Base-by-base conservation (phyloP, 2,888 invertebrate genomes). In the Diabrotica balteata region DNA sequence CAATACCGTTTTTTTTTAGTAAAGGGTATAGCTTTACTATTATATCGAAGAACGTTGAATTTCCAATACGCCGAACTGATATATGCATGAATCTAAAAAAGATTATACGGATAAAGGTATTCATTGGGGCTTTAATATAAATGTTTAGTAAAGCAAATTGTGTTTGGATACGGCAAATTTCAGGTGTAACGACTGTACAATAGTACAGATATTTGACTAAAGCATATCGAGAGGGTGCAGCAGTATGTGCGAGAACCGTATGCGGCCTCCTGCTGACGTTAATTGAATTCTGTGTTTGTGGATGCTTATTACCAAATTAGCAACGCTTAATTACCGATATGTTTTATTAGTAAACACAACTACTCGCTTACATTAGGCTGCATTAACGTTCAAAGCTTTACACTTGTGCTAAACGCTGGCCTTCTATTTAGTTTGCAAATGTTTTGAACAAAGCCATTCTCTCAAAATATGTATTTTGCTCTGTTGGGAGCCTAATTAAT, bases 261-360 rank as follows among this genome's bases (percentile, higher is more conserved):
- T 66, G 79, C 76, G 44, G 61, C 61, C 53, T 53, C 61, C n/a
- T 61, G 61, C 61, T 79, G 80, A 80, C 81, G 79, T 79, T 82
- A 84, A 84, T 83, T 84, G 83, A 83, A 83, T 84, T 82, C 83
- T 81, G 81, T 82, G 82, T 84, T 83, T 83, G 83, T 81, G 83
- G 82, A 83, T 83, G 83, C 84, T 84, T 83, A 84, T 84, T 83
- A 83, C 81, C 82, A 82, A 84, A 84, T 84, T 84, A 84, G 84
- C 82, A 81, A 82, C 84, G 83, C 83, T 84, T 84, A 84, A 84
- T 84, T 83, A 83, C 83, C 83, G 79, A 83, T 82, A 83, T 83
- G 83, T 83, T 84, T 83, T 83, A 83, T 83, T 83, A 82, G 83
- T 82, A 83, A 83, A 83, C 80, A 82, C 79, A 78, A 80, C 80